A percentile compares a stretch with the other conserved stretches of the same genome.
phyloP scores from a whole-genome alignment of 2,797 vertebrate species.

The Intellagama lesueurii region DNA sequence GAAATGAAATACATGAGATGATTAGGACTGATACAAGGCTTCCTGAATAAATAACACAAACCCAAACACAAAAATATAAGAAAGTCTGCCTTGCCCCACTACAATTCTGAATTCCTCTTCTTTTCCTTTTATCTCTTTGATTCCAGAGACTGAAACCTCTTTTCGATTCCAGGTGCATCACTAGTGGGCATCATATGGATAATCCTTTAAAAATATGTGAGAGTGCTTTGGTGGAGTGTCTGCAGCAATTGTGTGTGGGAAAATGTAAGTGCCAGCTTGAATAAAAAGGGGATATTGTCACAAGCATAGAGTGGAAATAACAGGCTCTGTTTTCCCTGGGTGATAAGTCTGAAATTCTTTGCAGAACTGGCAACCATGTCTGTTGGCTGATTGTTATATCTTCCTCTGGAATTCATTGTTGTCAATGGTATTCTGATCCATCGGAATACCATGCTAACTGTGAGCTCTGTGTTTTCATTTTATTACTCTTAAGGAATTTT shows the following conservation, averaged over 20 bases:
- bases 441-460: accelerated
- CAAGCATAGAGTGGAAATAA: neutral
- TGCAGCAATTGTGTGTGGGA: neutral
- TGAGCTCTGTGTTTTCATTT: neutral
- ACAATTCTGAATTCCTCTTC: neutral
- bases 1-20: neutral
- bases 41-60: neutral
- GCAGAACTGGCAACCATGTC: neutral
- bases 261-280: neutral
- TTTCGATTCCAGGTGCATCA: accelerated
- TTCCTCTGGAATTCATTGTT: slow-evolving; percentile 8
- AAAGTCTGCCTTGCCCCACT: neutral
- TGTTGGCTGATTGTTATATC: neutral
- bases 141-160: neutral
- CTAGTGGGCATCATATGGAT: neutral
- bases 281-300: neutral
- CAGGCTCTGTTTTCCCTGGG: slow-evolving; percentile 13
- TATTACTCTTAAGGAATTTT: neutral
- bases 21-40: neutral
- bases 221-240: neutral
- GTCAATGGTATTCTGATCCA: neutral
- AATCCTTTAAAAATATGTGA: neutral
- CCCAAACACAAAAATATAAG: neutral
- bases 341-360: neutral
- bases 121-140: neutral